Evolutionary conservation across 2,797 vertebrate genomes (phyloP).

Genomic region (Brachyalestes nurse): DNA sequence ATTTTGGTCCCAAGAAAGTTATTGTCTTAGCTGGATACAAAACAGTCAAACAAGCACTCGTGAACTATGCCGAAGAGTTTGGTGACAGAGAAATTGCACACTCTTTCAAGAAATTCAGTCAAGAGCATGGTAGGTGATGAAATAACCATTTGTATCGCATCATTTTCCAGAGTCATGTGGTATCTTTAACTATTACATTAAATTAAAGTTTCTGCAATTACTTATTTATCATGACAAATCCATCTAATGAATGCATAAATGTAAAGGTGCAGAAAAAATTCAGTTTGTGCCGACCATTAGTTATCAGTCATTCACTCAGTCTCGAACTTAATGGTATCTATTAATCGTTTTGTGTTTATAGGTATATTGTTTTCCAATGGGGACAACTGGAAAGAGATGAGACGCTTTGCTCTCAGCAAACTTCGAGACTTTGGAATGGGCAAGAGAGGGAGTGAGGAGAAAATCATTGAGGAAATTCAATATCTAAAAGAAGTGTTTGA

Average conservation of each 20-base stretch:
- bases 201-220: not conserved
- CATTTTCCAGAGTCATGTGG: too few relatives aligned
- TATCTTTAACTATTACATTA: too few relatives aligned
- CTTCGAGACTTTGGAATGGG: slow-evolving; percentile 80
- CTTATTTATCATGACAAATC: not conserved
- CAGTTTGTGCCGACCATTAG: too few relatives aligned
- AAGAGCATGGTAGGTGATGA: slow-evolving; percentile 40
- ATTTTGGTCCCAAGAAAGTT: slow-evolving; percentile 35
- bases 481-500: slow-evolving; percentile 68
- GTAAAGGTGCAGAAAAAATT: too few relatives aligned
- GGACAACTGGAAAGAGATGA: slow-evolving; percentile 77
- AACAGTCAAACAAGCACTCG: slow-evolving; percentile 53
- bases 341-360: slow-evolving; percentile 28
- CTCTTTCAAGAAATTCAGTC: slow-evolving; percentile 5
- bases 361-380: slow-evolving; percentile 78
- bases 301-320: too few relatives aligned
- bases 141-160: not conserved
- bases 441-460: slow-evolving; percentile 69
- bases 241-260: not conserved
- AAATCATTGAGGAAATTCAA: slow-evolving; percentile 73
- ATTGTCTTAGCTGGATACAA: slow-evolving; percentile 54
- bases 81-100: slow-evolving; percentile 41
- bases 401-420: slow-evolving; percentile 72
- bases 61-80: slow-evolving; percentile 52
- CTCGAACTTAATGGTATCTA: too few relatives aligned